These are phyloP conservation scores for Pachydiplax longipennis DNA, from an alignment of 2,888 invertebrate genomes.

Conservation along the genomic window DNA sequence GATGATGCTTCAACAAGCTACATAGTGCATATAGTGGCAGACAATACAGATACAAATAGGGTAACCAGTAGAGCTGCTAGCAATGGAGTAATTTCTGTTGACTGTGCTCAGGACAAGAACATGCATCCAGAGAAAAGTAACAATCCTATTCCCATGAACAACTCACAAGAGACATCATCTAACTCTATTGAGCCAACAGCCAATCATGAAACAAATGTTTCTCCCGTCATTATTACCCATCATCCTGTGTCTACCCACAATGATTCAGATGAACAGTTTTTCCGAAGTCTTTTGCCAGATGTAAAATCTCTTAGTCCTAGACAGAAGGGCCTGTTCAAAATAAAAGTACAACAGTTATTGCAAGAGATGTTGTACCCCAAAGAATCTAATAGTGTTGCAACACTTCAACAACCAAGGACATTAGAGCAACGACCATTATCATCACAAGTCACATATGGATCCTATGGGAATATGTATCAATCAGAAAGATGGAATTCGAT, in stretches of 20 bases:
- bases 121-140: not conserved
- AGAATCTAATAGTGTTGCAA: not conserved
- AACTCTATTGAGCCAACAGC: not conserved
- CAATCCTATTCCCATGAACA: not conserved
- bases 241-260: not conserved
- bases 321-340: not conserved
- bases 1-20: too few relatives aligned
- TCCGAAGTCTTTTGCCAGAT: not conserved
- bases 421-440: not conserved
- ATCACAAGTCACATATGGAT: not conserved
- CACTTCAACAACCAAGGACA: not conserved
- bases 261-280: not conserved
- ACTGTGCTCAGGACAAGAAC: not conserved
- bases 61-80: not conserved
- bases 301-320: not conserved
- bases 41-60: not conserved
- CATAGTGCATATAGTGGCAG: not conserved
- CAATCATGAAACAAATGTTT: not conserved
- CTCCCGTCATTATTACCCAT: not conserved
- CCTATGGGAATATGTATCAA: not conserved
- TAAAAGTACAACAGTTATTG: not conserved
- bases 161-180: not conserved
- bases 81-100: not conserved
- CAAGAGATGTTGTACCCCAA: not conserved
- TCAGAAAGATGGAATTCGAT: not conserved